A percentile compares a stretch with the other conserved stretches of the same genome.
phyloP scores from a whole-genome alignment of 1,140 invertebrate genomes.

The Acyrthosiphon pisum region DNA sequence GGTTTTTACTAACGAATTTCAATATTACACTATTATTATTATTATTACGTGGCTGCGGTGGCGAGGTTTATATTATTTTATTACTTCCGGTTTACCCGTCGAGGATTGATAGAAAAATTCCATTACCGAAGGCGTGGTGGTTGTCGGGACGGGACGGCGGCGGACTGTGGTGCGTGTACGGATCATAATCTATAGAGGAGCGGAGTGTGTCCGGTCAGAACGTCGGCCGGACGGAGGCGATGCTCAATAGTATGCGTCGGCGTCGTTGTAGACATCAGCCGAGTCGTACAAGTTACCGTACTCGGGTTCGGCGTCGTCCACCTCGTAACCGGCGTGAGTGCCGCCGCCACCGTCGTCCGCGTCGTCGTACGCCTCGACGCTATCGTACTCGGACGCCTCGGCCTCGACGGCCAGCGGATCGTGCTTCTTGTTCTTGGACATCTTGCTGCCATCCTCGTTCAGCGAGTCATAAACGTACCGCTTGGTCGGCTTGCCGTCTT shows the following conservation, averaged over 20 bases:
- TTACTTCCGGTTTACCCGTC: neutral
- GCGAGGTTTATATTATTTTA: neutral
- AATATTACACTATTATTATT: neutral
- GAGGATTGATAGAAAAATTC: neutral
- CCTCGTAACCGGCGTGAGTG: constrained; percentile 56
- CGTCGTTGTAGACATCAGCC: constrained; percentile 56
- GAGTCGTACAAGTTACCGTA: constrained; percentile 57
- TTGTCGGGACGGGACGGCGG: too few relatives aligned
- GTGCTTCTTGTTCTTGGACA: constrained; percentile 48
- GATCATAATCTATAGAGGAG: too few relatives aligned
- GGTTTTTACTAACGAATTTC: neutral
- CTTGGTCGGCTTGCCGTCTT: constrained; percentile 55
- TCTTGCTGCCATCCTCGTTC: constrained; percentile 32
- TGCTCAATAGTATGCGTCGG: constrained; percentile 14
- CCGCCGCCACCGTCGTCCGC: constrained; percentile 55
- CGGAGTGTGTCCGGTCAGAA: too few relatives aligned
- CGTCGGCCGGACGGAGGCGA: too few relatives aligned
- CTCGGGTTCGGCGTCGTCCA: constrained; percentile 57
- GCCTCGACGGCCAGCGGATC: constrained; percentile 33
- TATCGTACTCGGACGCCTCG: constrained; percentile 59
- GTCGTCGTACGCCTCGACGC: constrained; percentile 59
- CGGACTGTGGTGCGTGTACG: too few relatives aligned
- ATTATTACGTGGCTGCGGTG: neutral
- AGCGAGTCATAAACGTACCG: constrained; percentile 47
- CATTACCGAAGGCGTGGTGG: neutral